Percentiles rank a stretch among this genome's conserved stretches.
These are phyloP conservation scores for Dicranocentrus wangi DNA, from an alignment of 2,888 invertebrate genomes.

Conservation along the genomic window DNA sequence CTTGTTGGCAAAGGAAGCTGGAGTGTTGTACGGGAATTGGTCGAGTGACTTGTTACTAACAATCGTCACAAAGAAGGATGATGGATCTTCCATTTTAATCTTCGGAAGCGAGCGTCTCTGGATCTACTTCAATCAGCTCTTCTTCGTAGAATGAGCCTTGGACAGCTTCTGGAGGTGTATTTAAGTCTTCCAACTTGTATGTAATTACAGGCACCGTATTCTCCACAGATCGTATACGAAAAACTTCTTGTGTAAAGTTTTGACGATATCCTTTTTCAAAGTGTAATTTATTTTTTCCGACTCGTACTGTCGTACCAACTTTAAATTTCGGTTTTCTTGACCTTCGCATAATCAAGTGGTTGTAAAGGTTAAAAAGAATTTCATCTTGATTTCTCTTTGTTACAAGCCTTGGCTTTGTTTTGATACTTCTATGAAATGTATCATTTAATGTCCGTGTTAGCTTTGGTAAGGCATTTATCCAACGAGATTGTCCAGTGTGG, in stretches of 20 bases:
- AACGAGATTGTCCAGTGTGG: background rate
- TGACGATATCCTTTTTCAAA: background rate
- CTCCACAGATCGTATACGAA: conserved; percentile 1
- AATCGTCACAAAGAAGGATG: background rate
- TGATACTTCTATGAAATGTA: conserved; percentile 16
- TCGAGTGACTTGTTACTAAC: background rate
- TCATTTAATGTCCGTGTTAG: conserved; percentile 11
- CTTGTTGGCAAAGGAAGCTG: conserved; percentile 14
- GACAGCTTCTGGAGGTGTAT: background rate
- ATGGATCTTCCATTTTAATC: conserved; percentile 9
- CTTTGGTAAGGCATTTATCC: background rate
- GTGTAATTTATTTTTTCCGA: background rate
- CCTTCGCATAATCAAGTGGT: conserved; percentile 5
- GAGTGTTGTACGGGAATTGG: background rate
- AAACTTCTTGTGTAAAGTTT: conserved; percentile 16
- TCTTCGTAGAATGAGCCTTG: conserved; percentile 23
- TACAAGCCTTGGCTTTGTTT: background rate
- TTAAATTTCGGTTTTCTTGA: background rate
- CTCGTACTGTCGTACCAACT: background rate
- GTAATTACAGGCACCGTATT: conserved; percentile 24
- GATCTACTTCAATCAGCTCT: conserved; percentile 12
- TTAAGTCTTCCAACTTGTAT: conserved; percentile 24
- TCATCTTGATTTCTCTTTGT: conserved; percentile 18
- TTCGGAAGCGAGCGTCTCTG: background rate
- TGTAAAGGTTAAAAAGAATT: conserved; percentile 2